phyloP scores from a whole-genome alignment of 2,797 vertebrate species.

The Chelon auratus region DNA sequence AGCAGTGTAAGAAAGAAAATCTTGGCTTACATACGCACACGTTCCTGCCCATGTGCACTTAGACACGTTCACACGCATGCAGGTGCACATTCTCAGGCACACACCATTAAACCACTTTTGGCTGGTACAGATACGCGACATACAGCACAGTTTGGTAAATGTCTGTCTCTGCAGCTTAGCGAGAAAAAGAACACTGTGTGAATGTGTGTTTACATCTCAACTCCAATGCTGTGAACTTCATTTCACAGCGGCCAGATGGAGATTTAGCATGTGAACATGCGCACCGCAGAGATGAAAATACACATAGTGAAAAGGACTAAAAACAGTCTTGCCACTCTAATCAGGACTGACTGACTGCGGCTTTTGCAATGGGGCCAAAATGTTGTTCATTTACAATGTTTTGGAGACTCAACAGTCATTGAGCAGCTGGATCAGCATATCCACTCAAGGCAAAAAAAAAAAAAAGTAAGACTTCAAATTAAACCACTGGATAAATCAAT shows the following conservation, averaged over 20 bases:
- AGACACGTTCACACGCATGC: constrained; percentile 53
- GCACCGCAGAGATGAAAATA: constrained; percentile 74
- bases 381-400: constrained; percentile 49
- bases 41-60: constrained; percentile 48
- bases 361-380: constrained; percentile 30
- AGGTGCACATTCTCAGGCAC: constrained; percentile 51
- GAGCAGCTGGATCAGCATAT: constrained; percentile 22
- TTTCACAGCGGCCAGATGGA: constrained; percentile 82
- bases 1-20: constrained; percentile 70
- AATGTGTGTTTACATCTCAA: constrained; percentile 83
- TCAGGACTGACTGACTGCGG: constrained; percentile 51
- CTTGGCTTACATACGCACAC: constrained; percentile 61
- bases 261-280: constrained; percentile 78
- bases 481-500: constrained; percentile 37
- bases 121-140: constrained; percentile 78
- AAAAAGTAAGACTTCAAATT: background rate
- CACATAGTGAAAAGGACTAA: constrained; percentile 64
- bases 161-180: constrained; percentile 80
- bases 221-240: constrained; percentile 80
- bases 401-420: constrained; percentile 43
- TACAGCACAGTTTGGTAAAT: constrained; percentile 82
- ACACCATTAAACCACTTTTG: constrained; percentile 71
- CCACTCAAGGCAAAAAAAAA: constrained; percentile 17
- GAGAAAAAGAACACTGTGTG: constrained; percentile 80
- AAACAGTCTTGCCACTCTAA: constrained; percentile 63